phyloP scores from a whole-genome alignment of 2,888 invertebrate species.

The Nemapogon koenigi region DNA sequence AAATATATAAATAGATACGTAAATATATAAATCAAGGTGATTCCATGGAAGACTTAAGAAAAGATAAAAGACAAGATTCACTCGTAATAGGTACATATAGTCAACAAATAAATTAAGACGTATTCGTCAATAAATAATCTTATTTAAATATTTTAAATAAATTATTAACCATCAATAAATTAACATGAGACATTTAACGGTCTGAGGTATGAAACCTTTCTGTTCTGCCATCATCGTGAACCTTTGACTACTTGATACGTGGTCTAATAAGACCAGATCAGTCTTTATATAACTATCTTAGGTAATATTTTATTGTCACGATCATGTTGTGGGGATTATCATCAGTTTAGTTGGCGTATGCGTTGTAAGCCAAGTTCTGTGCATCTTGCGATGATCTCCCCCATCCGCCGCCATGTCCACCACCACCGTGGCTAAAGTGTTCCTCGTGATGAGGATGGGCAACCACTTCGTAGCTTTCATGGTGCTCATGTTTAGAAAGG shows the following conservation, averaged over 20 bases:
- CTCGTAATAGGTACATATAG: conserved; percentile 27
- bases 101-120: conserved; percentile 14
- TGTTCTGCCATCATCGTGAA: too few relatives aligned
- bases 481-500: conserved; percentile 69
- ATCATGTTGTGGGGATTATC: neutral
- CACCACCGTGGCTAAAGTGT: conserved; percentile 62
- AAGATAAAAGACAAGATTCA: conserved; percentile 36
- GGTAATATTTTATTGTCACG: conserved; percentile 19
- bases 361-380: conserved; percentile 76
- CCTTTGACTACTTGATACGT: conserved; percentile 15
- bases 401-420: conserved; percentile 64
- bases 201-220: conserved; percentile 52
- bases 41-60: conserved; percentile 24
- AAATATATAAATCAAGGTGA: conserved; percentile 20
- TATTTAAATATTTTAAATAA: conserved; percentile 47
- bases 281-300: conserved; percentile 29
- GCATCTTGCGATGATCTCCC: conserved; percentile 72
- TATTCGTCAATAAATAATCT: conserved; percentile 23
- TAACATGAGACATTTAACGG: conserved; percentile 30
- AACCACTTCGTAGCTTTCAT: conserved; percentile 79
- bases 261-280: conserved; percentile 17
- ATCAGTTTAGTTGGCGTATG: conserved; percentile 56
- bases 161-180: conserved; percentile 53
- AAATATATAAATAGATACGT: conserved; percentile 5
- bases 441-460: conserved; percentile 71